Percentiles rank a stretch among this genome's conserved stretches.
Evolutionary conservation across 2,888 invertebrate genomes (phyloP).

Genomic region (Hipparchia semele): DNA sequence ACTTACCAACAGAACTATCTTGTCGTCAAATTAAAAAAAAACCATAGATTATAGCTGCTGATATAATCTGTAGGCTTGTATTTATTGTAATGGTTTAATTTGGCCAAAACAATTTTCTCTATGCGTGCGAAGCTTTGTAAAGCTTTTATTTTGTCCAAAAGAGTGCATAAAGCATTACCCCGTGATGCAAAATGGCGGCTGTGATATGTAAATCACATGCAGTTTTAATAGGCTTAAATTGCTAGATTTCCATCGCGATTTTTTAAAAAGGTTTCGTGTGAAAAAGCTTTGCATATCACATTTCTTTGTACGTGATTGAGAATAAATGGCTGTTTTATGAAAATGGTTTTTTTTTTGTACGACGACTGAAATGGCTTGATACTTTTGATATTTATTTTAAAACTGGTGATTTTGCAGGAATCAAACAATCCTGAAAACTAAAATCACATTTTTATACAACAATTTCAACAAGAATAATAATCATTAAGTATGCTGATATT

Average conservation of each 20-base stretch:
- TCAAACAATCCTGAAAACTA: neutral
- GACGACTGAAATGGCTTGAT: neutral
- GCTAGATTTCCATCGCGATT: conserved; percentile 30
- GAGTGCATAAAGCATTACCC: conserved; percentile 21
- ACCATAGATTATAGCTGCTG: too few species aligned
- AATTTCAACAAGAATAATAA: neutral
- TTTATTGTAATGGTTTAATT: too few species aligned
- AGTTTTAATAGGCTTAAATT: conserved; percentile 39
- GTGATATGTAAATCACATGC: conserved; percentile 34
- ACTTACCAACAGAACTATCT: too few species aligned
- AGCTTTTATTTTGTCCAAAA: conserved; percentile 20
- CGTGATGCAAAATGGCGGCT: conserved; percentile 28
- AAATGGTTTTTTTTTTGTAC: conserved; percentile 11
- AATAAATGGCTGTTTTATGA: conserved; percentile 24
- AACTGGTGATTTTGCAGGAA: neutral
- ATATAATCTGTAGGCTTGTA: too few species aligned
- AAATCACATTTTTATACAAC: neutral
- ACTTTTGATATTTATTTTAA: neutral
- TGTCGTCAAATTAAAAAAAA: too few species aligned
- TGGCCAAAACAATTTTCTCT: neutral
- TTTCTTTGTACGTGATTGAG: conserved; percentile 21
- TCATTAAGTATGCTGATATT: too few species aligned
- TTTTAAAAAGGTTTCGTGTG: conserved; percentile 30
- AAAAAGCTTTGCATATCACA: conserved; percentile 28
- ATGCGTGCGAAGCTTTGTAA: neutral